Evolutionary conservation across 2,113 vertebrate species (phyloP), one percentile per base, ranked within the genome.

Genomic region (Archilochus colubris): DNA sequence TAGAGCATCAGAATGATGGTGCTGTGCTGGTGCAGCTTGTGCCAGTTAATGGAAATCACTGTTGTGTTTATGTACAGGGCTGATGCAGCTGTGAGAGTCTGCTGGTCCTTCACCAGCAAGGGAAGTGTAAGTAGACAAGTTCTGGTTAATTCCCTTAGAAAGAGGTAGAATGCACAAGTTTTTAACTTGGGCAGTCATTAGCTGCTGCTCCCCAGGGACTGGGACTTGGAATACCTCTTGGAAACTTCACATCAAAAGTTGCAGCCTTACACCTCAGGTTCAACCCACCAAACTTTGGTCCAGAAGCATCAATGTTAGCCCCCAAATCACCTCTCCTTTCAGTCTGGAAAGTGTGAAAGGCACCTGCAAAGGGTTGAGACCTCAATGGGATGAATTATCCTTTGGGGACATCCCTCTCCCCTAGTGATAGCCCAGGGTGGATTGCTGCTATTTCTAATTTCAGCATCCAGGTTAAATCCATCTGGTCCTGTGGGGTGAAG

Each of bases 151-250:
- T 80, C n/a, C 9, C 3, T 19, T 3, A 5, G 58, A 63, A 66
- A 28, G 43, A 63, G 7, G 31, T 58, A 48, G 57, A 89, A 31
- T 3, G 28, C 1, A 12, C 5, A 31, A 16, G 4, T 23, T 59
- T 67, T 57, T 31, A 43, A 7, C 0, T 62, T 23, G 0, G 5
- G 2, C 3, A 6, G 23, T 10, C 16, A 40, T 14, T 54, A 53
- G 9, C 9, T 72, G 30, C 30, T 40, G 11, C 21, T 89, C 8
- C 4, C 7, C 15, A 46, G 6, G 18, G 9, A 11, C 17, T 30
- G n/a, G 21, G 76, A 8, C 8, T 6, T 15, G 1, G 46, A 48
- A 48, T 50, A 50, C n/a, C 44, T 14, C 28, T 61, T 57, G 23
- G 38, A 72, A 63, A 24, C 7, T 14, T 82, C 4, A 2, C 6